Conservation (phyloP, 2,113 vertebrate genomes). For the Xiphophorus couchianus region DNA sequence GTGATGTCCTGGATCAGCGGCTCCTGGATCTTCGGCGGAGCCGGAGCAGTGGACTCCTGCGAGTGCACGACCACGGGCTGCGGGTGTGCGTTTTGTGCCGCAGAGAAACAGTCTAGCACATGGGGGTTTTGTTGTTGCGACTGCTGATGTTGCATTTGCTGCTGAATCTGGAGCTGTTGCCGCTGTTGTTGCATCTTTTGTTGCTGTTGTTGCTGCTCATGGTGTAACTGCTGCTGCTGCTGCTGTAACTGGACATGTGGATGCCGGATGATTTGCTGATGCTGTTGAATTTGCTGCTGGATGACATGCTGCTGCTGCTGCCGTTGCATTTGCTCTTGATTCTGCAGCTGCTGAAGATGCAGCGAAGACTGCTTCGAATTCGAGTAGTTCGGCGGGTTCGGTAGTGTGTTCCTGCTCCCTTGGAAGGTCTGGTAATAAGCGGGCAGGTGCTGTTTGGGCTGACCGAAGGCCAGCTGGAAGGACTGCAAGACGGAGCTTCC, state of each 20-base stretch:
- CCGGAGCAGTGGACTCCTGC: constrained; percentile 83
- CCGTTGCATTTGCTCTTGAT: constrained; percentile 81
- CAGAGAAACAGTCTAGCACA: constrained; percentile 70
- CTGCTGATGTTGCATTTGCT: constrained; percentile 78
- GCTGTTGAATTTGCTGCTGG: constrained; percentile 80
- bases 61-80: constrained; percentile 83
- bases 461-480: constrained; percentile 95
- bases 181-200: constrained; percentile 81
- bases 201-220: constrained; percentile 83
- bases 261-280: constrained; percentile 74
- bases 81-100: constrained; percentile 60
- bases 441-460: constrained; percentile 88
- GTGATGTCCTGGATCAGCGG: constrained; percentile 78
- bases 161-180: constrained; percentile 78
- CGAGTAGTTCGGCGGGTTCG: constrained; percentile 77
- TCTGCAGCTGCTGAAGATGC: constrained; percentile 74
- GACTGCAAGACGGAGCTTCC: constrained; percentile 89
- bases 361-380: constrained; percentile 66
- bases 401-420: constrained; percentile 76
- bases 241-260: constrained; percentile 70
- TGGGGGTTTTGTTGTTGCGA: constrained; percentile 80
- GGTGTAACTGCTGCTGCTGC: constrained; percentile 77
- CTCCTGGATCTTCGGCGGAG: constrained; percentile 81
- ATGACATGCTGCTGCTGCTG: constrained; percentile 78
- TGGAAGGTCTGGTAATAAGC: constrained; percentile 89